Conservation (phyloP, 2,113 vertebrate genomes). For the Chaetodon trifascialis region DNA sequence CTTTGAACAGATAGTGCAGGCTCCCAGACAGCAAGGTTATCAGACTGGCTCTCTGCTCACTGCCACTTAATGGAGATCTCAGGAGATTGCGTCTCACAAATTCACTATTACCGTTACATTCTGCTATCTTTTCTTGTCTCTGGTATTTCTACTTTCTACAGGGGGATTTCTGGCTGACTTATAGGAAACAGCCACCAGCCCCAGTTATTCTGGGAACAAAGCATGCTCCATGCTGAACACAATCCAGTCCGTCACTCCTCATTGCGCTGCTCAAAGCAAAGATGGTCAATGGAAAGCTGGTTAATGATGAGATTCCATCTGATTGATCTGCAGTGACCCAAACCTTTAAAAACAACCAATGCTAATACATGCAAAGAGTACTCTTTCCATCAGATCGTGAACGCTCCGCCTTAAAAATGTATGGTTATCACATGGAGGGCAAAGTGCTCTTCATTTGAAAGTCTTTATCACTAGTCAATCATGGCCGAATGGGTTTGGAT, state of each 20-base stretch:
- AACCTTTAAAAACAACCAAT: constrained; percentile 62
- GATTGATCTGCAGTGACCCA: constrained; percentile 61
- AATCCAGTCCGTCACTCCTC: constrained; percentile 54
- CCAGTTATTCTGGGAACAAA: constrained; percentile 60
- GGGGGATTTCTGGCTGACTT: constrained; percentile 45
- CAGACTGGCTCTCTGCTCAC: constrained; percentile 80
- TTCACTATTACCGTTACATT: constrained; percentile 68
- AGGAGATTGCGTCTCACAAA: constrained; percentile 70
- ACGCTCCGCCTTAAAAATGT: constrained; percentile 38
- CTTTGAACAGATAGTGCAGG: constrained; percentile 82
- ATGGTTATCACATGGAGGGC: constrained; percentile 74
- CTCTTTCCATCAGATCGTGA: constrained; percentile 47
- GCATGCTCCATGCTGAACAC: background rate
- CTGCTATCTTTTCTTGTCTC: constrained; percentile 55
- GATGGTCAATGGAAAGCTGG: constrained; percentile 70
- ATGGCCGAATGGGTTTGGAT: constrained; percentile 68
- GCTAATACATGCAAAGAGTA: constrained; percentile 64
- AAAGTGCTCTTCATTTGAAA: constrained; percentile 79
- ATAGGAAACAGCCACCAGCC: constrained; percentile 38
- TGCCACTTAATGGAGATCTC: constrained; percentile 79
- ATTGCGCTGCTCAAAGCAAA: constrained; percentile 33
- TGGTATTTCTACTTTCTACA: constrained; percentile 58
- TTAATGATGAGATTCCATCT: constrained; percentile 66
- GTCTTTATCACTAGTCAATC: constrained; percentile 82
- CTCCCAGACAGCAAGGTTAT: constrained; percentile 89